Evolutionary conservation across 2,797 vertebrate genomes (phyloP).

Genomic region (Danio albolineatus): DNA sequence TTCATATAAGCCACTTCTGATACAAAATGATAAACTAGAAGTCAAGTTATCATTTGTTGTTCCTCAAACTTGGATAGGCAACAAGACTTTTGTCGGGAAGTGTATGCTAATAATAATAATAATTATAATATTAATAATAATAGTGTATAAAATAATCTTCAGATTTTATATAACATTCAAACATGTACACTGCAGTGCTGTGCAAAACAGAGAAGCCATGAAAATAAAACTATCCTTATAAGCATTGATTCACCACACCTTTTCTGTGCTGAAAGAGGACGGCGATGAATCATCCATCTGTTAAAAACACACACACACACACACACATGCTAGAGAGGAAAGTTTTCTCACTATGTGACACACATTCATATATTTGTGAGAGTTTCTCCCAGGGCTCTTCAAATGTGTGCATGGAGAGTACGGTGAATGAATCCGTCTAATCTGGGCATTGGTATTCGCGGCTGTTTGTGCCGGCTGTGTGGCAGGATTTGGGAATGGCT

Average conservation of each 20-base stretch:
- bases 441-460: slow-evolving; percentile 65
- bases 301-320: slow-evolving; percentile 11
- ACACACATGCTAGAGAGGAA: slow-evolving; percentile 21
- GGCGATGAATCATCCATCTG: slow-evolving; percentile 57
- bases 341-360: slow-evolving; percentile 48
- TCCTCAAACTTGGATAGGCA: too few species aligned
- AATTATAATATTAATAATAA: too few species aligned
- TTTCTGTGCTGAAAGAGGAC: slow-evolving; percentile 45
- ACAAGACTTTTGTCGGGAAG: too few species aligned
- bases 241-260: slow-evolving; percentile 27
- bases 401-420: slow-evolving; percentile 53
- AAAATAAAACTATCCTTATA: slow-evolving; percentile 50
- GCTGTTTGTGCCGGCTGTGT: slow-evolving; percentile 55
- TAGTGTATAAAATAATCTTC: not conserved
- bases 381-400: slow-evolving; percentile 57
- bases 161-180: slow-evolving; percentile 25
- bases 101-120: not conserved
- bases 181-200: slow-evolving; percentile 39
- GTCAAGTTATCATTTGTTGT: too few species aligned
- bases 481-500: slow-evolving; percentile 56
- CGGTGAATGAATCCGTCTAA: slow-evolving; percentile 60
- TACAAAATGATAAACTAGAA: too few species aligned
- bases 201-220: slow-evolving; percentile 46
- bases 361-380: slow-evolving; percentile 58
- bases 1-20: too few species aligned